A percentile compares a stretch with the other conserved stretches of the same genome.
Evolutionary conservation across 1,140 invertebrate genomes (phyloP).

Genomic region (Drosophila paulistorum): DNA sequence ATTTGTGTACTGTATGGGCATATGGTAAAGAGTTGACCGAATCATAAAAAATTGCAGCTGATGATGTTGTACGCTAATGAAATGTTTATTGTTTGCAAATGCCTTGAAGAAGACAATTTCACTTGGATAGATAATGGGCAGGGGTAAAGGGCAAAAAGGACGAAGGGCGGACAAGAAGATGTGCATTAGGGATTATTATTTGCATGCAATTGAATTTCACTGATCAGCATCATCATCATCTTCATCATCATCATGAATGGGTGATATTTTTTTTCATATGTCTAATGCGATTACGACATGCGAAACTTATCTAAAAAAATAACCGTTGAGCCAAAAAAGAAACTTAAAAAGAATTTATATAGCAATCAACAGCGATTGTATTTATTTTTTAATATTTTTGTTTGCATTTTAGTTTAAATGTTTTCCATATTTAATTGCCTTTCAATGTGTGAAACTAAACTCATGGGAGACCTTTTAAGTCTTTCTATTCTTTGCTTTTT

Average conservation of each 20-base stretch:
- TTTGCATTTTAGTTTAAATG: too few relatives aligned
- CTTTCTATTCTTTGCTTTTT: too few relatives aligned
- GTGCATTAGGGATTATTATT: not conserved
- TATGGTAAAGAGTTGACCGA: constrained; percentile 76
- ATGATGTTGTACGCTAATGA: constrained; percentile 38
- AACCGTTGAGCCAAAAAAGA: too few relatives aligned
- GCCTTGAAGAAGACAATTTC: constrained; percentile 19
- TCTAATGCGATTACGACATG: not conserved
- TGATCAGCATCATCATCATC: not conserved
- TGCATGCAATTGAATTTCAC: not conserved
- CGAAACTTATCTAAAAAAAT: too few relatives aligned
- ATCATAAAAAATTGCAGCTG: not conserved
- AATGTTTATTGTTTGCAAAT: constrained; percentile 51
- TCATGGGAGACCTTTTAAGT: too few relatives aligned
- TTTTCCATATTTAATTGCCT: too few relatives aligned
- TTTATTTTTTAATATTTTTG: too few relatives aligned
- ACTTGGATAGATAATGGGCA: not conserved
- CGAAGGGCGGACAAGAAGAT: not conserved
- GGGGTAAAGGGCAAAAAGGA: not conserved
- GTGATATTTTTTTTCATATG: not conserved
- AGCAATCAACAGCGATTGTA: too few relatives aligned
- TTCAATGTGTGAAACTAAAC: too few relatives aligned
- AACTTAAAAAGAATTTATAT: too few relatives aligned
- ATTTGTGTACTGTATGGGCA: constrained; percentile 52
- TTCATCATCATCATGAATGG: not conserved